Conservation (phyloP, 1,140 invertebrate species). For the Berghia stephanieae region DNA sequence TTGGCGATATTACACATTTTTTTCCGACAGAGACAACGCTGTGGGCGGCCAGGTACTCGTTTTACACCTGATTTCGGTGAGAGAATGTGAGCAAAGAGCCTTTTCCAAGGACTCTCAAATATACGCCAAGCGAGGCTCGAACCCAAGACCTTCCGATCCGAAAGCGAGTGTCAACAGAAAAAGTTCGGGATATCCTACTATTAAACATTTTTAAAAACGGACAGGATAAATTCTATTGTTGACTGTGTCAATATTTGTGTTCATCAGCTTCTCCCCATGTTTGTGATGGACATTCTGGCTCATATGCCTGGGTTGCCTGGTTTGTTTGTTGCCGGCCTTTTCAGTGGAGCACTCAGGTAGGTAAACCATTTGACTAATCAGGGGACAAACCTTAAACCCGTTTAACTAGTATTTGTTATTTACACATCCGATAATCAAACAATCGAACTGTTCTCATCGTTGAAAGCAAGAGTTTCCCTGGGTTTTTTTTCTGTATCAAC, state of each 20-base stretch:
- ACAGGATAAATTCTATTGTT: too few species aligned
- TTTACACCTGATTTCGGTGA: too few species aligned
- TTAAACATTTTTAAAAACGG: too few species aligned
- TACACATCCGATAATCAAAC: neutral
- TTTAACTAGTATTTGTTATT: neutral
- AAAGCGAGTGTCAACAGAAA: too few species aligned
- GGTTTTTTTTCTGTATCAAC: neutral
- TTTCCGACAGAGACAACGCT: too few species aligned
- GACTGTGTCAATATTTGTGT: neutral
- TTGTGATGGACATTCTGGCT: conserved; percentile 83
- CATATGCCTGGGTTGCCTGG: conserved; percentile 80
- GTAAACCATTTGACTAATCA: neutral
- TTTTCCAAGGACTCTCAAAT: too few species aligned
- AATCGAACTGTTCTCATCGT: neutral
- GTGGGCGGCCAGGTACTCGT: too few species aligned
- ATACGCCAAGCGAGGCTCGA: too few species aligned
- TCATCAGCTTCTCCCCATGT: conserved; percentile 80
- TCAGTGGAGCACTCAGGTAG: conserved; percentile 83
- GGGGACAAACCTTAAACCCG: neutral
- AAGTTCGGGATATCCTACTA: too few species aligned
- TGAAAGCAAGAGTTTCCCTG: neutral
- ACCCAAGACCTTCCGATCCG: too few species aligned
- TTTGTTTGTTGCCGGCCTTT: conserved; percentile 88
- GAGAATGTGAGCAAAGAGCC: too few species aligned
- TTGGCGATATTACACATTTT: too few species aligned